Evolutionary conservation across 2,888 invertebrate species (phyloP).

Genomic region (Zootermopsis nevadensis): DNA sequence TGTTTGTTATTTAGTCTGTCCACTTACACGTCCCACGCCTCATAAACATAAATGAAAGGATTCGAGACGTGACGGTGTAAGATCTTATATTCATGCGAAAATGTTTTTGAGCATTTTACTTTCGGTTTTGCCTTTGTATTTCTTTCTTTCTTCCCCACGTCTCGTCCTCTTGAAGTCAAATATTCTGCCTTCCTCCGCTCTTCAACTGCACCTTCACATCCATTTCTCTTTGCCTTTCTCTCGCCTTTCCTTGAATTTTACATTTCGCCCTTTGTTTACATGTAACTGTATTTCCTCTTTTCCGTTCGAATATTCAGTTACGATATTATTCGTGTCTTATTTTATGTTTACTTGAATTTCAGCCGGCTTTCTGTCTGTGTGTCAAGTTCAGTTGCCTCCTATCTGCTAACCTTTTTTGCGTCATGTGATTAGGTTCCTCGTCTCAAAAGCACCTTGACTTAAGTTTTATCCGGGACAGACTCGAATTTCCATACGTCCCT

Average conservation of each 20-base stretch:
- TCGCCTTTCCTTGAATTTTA: neutral
- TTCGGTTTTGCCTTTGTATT: too few relatives aligned
- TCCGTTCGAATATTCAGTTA: neutral
- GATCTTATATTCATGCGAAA: too few relatives aligned
- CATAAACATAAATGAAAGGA: too few relatives aligned
- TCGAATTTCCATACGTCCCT: neutral
- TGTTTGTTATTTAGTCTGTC: too few relatives aligned
- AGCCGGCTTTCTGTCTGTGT: neutral
- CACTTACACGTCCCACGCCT: too few relatives aligned
- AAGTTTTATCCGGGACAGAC: neutral
- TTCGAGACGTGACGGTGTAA: too few relatives aligned
- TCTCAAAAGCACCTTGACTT: neutral
- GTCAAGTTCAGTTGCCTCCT: neutral
- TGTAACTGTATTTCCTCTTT: neutral
- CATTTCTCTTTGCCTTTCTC: conserved; percentile 12
- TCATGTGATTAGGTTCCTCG: neutral
- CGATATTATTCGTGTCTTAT: neutral
- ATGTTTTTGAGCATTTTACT: too few relatives aligned
- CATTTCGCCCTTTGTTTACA: neutral
- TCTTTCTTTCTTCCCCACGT: too few relatives aligned
- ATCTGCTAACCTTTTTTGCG: neutral
- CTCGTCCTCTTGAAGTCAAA: too few relatives aligned
- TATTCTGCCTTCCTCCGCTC: too few relatives aligned
- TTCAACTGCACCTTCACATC: neutral
- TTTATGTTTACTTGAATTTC: conserved; percentile 15